Evolutionary conservation across 2,797 vertebrate species (phyloP).

Genomic region (Sus cebifrons): DNA sequence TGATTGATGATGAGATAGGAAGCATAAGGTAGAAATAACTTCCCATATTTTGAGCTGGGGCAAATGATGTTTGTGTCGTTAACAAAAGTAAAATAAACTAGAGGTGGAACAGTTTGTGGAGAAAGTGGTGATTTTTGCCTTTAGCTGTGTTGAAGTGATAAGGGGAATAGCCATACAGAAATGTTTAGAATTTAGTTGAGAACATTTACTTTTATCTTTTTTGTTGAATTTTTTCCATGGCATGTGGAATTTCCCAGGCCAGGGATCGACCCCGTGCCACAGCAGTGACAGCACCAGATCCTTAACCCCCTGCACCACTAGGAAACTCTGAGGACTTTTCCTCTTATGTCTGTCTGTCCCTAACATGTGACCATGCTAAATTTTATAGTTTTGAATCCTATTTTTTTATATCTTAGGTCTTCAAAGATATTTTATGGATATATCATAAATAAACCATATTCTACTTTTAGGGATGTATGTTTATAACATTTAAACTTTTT

Average conservation of each 20-base stretch:
- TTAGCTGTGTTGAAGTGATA: not conserved
- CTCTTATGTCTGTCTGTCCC: not conserved
- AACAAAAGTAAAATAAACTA: not conserved
- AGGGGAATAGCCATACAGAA: not conserved
- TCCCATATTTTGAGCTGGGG: not conserved
- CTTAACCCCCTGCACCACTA: too few relatives aligned
- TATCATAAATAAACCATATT: conserved; percentile 5
- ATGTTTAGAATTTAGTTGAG: conserved; percentile 1
- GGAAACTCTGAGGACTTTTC: not conserved
- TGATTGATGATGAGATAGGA: not conserved
- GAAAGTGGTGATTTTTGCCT: not conserved
- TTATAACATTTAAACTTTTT: conserved; percentile 35
- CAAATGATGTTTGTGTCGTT: not conserved
- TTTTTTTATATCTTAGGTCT: conserved; percentile 1
- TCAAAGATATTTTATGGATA: conserved; percentile 44
- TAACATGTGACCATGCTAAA: not conserved
- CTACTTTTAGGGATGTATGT: not conserved
- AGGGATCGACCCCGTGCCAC: too few relatives aligned
- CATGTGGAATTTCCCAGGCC: too few relatives aligned
- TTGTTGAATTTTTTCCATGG: not conserved
- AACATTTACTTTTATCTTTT: not conserved
- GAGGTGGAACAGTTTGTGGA: not conserved
- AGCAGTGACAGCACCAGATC: too few relatives aligned
- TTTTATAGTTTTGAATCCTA: not conserved
- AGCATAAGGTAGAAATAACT: not conserved